Evolutionary conservation across 2,888 invertebrate species (phyloP), one percentile per base, ranked within the genome.

Genomic region (Netelia fuscicornis): DNA sequence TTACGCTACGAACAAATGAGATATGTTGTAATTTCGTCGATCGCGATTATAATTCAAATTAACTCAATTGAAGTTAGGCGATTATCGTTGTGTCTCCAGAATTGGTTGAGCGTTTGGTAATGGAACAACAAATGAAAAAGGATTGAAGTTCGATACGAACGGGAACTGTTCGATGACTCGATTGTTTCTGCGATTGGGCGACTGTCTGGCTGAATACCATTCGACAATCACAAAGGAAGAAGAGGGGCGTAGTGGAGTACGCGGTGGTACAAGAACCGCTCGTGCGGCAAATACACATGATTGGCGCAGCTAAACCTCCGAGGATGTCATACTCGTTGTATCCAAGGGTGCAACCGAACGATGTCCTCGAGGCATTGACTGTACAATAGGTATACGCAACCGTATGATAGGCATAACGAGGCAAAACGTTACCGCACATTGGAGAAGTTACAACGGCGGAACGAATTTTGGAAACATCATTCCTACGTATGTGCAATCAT

Each of bases 171-270:
- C 86, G 83, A 85, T 89, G 86, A 89, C 89, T 89, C 91, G 89
- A 92, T 91, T 92, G 91, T 90, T 91, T 90, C 89, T 87, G 87
- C 84, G 85, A 88, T 89, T 89, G 89, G 87, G 77, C 85, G 83
- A 42, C 65, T 83, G 25, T 44, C 58, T 52, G 64, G 62, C 48
- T 52, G 67, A 37, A 52, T 72, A 37, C 17, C 20, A 30, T 75
- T 60, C 37, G 52, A 44, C 44, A 30, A 48, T 64, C 37, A 52
- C 56, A 17, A 54, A 78, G 56, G 60, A 20, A n/a, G 65, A 60
- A 52, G 70, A n/a, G 52, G 54, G n/a, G 67, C 48, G 42, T 13
- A 54, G n/a, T 25, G n/a, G 48, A 20, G 30, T 20, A 20, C 20
- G 60, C n/a, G 30, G 54, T 54, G 60, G 11, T 52, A 64, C 71